Evolutionary conservation across 2,113 vertebrate species (phyloP).

Genomic region (Mola mola): DNA sequence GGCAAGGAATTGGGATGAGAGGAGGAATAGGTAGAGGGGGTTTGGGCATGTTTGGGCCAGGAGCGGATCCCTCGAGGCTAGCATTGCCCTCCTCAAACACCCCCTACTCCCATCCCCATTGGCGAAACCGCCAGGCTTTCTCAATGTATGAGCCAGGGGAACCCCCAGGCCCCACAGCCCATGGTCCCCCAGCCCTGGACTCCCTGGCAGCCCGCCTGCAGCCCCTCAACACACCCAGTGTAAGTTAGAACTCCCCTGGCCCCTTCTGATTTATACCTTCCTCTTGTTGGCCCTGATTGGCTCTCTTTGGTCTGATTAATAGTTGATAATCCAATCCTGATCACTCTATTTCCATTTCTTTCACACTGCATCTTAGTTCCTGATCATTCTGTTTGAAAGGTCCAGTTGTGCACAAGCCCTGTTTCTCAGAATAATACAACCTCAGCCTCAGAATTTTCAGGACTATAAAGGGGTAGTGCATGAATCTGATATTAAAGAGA

Average conservation of each 20-base stretch:
- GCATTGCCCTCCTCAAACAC: conserved; percentile 50
- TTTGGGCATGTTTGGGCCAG: conserved; percentile 57
- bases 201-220: conserved; percentile 90
- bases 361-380: conserved; percentile 46
- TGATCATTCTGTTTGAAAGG: conserved; percentile 58
- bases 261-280: conserved; percentile 29
- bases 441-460: no score
- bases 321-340: conserved; percentile 28
- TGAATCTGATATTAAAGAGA: conserved; percentile 33
- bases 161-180: conserved; percentile 82
- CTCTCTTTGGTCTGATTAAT: conserved; percentile 38
- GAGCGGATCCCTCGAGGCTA: conserved; percentile 62
- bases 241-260: conserved; percentile 83
- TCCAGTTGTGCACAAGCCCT: conserved; percentile 34
- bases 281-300: conserved; percentile 47
- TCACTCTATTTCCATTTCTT: conserved; percentile 39
- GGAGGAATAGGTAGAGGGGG: conserved; percentile 53
- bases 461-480: conserved; percentile 24
- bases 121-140: conserved; percentile 93
- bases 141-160: conserved; percentile 97
- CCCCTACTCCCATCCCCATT: conserved; percentile 73
- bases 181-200: conserved; percentile 89
- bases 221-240: conserved; percentile 86
- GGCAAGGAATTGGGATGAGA: conserved; percentile 69
- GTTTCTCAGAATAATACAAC: background rate